Conservation (phyloP, 2,888 invertebrate genomes). For the Fragum whitleyi region DNA sequence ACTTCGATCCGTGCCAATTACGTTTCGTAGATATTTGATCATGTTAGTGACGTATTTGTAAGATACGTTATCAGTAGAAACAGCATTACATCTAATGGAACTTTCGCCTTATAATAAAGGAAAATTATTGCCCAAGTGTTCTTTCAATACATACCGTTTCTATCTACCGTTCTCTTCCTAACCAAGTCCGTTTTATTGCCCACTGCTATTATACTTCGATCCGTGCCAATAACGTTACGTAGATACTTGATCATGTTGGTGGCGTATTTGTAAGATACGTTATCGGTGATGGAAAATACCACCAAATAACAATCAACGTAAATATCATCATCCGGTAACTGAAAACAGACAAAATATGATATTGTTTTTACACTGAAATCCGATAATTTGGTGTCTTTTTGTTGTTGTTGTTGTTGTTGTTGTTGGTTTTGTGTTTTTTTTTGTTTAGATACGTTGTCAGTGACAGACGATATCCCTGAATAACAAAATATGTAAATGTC, state of each 20-base stretch:
- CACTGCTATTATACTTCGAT: slow-evolving; percentile 95
- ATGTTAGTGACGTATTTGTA: slow-evolving; percentile 94
- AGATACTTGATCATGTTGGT: slow-evolving; percentile 94
- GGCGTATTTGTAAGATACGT: slow-evolving; percentile 92
- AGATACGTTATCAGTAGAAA: slow-evolving; percentile 93
- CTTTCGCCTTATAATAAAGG: too few species aligned
- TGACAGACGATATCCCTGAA: too few species aligned
- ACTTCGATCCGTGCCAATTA: slow-evolving; percentile 93
- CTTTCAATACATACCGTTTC: slow-evolving; percentile 91
- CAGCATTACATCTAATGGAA: too few species aligned
- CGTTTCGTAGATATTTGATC: slow-evolving; percentile 93
- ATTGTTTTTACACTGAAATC: too few species aligned
- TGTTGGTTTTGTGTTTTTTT: too few species aligned
- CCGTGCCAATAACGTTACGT: slow-evolving; percentile 92
- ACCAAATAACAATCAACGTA: slow-evolving; percentile 94
- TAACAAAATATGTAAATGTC: too few species aligned
- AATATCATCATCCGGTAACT: slow-evolving; percentile 87
- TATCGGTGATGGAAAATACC: slow-evolving; percentile 95
- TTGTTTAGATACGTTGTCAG: too few species aligned
- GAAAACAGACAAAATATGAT: slow-evolving; percentile 23
- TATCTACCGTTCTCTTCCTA: slow-evolving; percentile 93
- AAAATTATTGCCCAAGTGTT: too few species aligned
- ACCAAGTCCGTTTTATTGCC: slow-evolving; percentile 97
- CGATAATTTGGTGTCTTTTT: too few species aligned
- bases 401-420: too few species aligned